These are phyloP conservation scores for Spialia ferax DNA, from an alignment of 2,888 invertebrate genomes.

Conservation along the genomic window DNA sequence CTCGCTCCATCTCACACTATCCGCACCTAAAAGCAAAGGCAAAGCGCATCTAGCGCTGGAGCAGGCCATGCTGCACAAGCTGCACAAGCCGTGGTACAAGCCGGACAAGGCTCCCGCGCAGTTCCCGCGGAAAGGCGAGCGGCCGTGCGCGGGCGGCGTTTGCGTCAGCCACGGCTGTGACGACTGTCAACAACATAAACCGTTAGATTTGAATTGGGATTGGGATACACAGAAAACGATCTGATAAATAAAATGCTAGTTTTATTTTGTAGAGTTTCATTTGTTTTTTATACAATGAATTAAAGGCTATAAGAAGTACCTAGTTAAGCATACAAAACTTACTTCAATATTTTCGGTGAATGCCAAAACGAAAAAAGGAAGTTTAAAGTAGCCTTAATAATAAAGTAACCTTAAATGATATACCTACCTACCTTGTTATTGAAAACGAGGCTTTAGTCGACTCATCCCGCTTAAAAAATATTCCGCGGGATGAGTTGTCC, in stretches of 20 bases:
- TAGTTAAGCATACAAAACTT: too few species aligned
- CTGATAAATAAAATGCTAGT: neutral
- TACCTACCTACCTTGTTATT: too few species aligned
- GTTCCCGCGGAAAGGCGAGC: conserved; percentile 50
- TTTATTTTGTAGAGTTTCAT: neutral
- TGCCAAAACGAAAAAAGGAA: too few species aligned
- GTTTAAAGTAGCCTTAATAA: too few species aligned
- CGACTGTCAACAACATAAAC: conserved; percentile 1
- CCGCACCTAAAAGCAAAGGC: conserved; percentile 43
- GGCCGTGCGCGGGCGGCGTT: neutral
- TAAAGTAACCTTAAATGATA: too few species aligned
- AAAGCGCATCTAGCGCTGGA: conserved; percentile 49
- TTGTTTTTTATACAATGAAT: too few species aligned
- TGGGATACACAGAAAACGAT: too few species aligned
- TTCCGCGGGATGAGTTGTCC: too few species aligned
- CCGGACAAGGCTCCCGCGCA: conserved; percentile 52
- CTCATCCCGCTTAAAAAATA: too few species aligned
- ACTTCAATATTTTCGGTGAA: too few species aligned
- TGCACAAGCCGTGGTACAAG: conserved; percentile 60
- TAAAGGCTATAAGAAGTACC: too few species aligned
- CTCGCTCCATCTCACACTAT: neutral
- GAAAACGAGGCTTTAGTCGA: too few species aligned
- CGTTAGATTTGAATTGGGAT: neutral
- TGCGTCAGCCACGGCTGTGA: neutral
- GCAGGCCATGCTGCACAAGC: conserved; percentile 57